Evolutionary conservation across 1,140 invertebrate genomes (phyloP), one percentile per base, ranked within the genome.

Genomic region (Macrobrachium rosenbergii): DNA sequence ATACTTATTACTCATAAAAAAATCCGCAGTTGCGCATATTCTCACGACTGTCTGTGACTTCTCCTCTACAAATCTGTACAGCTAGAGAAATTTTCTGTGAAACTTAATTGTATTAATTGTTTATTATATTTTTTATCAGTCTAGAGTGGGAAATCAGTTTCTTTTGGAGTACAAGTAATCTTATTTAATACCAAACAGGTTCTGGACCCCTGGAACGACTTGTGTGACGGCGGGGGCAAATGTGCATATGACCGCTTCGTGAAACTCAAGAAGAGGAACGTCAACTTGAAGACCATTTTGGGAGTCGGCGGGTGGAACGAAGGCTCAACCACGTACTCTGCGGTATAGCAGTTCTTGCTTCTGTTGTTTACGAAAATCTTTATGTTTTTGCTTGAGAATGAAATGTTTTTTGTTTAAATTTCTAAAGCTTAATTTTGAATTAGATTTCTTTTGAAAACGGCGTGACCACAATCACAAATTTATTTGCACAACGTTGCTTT

Each of bases 191-290:
- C 52, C 52, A 12, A 52, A 52, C 12, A 52, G 52, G 52, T 52
- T 52, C 52, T 52, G 52, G 52, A 52, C 12, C 52, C 52, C 52
- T 83, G 82, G 82, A 93, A 93, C n/a, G 95, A 95, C 89, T 86
- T 94, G 8, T 91, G 93, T 12, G 92, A 93, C 28, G 91, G 92
- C 91, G 91, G 91, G 67, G 93, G 93, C 11, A 92, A 92, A 90
- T 92, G 91, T 43, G 88, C 78, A 23, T 88, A 73, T 64, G 28
- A 87, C 37, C 67, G 88, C 10, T 87, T 90, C 72, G 91, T 75
- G 76, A 91, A 87, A 52, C 81, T 93, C n/a, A 93, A 93, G 84
- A 45, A 90, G 64, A 88, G 90, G 14, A 93, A 93, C 89, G 92
- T 92, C 2, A 88, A 91, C 10, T 77, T 92, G 79, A 92, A 92